Evolutionary conservation across 2,888 invertebrate species (phyloP).

Genomic region (Tetrapedia diversipes): DNA sequence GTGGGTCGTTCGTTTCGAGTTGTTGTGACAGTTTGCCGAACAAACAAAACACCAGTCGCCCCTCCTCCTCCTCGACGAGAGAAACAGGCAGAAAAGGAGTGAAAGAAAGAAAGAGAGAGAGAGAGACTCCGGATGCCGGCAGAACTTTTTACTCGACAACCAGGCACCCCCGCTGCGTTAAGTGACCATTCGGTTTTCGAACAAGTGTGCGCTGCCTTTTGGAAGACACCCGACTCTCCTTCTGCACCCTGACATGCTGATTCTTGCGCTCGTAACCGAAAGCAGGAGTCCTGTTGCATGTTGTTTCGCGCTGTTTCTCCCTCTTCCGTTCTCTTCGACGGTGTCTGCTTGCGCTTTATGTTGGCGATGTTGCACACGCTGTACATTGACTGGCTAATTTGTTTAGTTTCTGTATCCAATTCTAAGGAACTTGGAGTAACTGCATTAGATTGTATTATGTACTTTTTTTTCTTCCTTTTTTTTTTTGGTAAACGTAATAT

Average conservation of each 20-base stretch:
- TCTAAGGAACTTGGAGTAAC: too few relatives aligned
- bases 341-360: not conserved
- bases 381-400: too few relatives aligned
- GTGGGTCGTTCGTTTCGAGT: conserved; percentile 66
- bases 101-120: not conserved
- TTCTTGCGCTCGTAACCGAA: conserved; percentile 4
- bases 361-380: too few relatives aligned
- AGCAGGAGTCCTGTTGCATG: conserved; percentile 43
- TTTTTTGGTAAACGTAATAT: too few relatives aligned
- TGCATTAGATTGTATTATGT: too few relatives aligned
- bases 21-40: conserved; percentile 80
- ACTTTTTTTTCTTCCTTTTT: too few relatives aligned
- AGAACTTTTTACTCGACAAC: conserved; percentile 58
- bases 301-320: conserved; percentile 4
- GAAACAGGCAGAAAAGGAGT: not conserved
- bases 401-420: too few relatives aligned
- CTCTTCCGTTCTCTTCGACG: not conserved
- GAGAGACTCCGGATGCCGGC: conserved; percentile 58
- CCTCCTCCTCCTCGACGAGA: conserved; percentile 20
- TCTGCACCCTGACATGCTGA: conserved; percentile 17
- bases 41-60: conserved; percentile 74
- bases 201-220: conserved; percentile 52
- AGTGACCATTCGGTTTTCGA: conserved; percentile 68
- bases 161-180: conserved; percentile 66
- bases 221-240: conserved; percentile 52